A percentile compares a stretch with the other conserved stretches of the same genome.
These are phyloP conservation scores for Margarornis squamiger DNA, from an alignment of 2,797 vertebrate genomes.

Conservation along the genomic window DNA sequence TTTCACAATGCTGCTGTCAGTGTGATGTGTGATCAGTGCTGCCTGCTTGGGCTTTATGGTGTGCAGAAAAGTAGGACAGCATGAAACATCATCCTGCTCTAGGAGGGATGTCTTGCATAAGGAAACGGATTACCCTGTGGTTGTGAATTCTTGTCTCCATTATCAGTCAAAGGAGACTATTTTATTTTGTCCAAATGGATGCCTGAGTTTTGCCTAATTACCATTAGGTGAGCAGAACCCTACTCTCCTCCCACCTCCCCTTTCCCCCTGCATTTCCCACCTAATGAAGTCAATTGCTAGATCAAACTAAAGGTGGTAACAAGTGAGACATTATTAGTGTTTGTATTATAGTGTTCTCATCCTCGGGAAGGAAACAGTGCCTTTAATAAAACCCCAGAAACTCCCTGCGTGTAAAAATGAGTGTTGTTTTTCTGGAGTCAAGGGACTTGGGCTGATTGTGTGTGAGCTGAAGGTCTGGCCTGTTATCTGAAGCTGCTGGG, in stretches of 20 bases:
- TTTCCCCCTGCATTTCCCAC: background rate
- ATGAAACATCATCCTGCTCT: background rate
- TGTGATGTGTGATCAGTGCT: background rate
- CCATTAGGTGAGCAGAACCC: background rate
- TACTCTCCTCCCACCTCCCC: background rate
- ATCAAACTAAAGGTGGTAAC: background rate
- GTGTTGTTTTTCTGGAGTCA: background rate
- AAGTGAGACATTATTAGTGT: background rate
- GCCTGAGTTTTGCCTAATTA: background rate
- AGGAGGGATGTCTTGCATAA: background rate
- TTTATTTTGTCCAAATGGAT: background rate
- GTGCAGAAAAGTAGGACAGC: background rate
- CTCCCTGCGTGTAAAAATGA: background rate
- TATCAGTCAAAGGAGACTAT: background rate
- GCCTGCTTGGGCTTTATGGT: background rate
- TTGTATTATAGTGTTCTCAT: background rate
- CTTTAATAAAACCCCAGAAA: background rate
- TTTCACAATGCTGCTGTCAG: background rate
- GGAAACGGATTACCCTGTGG: background rate
- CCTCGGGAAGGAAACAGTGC: background rate
- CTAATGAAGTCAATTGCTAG: conserved; percentile 1
- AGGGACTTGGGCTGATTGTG: background rate
- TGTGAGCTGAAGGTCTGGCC: background rate
- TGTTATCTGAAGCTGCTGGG: conserved; percentile 3
- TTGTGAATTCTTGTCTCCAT: background rate